phyloP scores from a whole-genome alignment of 2,797 vertebrate genomes.

The Meda fulgida region DNA sequence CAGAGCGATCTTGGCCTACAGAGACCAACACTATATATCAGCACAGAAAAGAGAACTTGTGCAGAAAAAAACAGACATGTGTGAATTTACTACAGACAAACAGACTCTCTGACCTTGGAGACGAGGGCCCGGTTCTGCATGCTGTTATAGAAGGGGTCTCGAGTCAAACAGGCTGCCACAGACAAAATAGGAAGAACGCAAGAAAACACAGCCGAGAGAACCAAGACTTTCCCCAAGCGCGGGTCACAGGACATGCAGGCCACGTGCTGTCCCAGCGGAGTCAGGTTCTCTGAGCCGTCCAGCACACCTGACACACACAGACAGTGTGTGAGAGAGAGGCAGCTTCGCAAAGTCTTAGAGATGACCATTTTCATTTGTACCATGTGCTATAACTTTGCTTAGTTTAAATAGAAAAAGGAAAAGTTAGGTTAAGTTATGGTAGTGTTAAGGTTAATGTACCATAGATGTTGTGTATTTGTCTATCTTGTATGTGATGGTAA shows the following conservation, averaged over 20 bases:
- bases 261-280: constrained; percentile 88
- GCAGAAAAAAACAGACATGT: not conserved
- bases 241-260: constrained; percentile 93
- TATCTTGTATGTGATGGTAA: too few species aligned
- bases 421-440: too few species aligned
- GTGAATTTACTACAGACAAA: not conserved
- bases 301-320: constrained; percentile 82
- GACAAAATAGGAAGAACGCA: constrained; percentile 90
- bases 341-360: too few species aligned
- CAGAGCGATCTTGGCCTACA: constrained; percentile 85
- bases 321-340: constrained; percentile 1
- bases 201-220: constrained; percentile 88
- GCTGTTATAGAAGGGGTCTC: constrained; percentile 94
- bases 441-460: too few species aligned
- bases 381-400: too few species aligned
- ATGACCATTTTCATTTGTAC: too few species aligned
- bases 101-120: constrained; percentile 79
- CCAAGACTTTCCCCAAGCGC: constrained; percentile 90
- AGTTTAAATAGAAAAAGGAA: too few species aligned
- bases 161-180: constrained; percentile 89
- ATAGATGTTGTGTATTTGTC: too few species aligned
- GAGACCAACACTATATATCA: not conserved
- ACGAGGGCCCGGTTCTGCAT: constrained; percentile 87
- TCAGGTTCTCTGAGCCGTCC: constrained; percentile 86
- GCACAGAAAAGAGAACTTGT: too few species aligned